A percentile compares a stretch with the other conserved stretches of the same genome.
These are phyloP conservation scores for Heterocephalus glaber DNA, from an alignment of 2,113 vertebrate genomes.

Conservation along the genomic window DNA sequence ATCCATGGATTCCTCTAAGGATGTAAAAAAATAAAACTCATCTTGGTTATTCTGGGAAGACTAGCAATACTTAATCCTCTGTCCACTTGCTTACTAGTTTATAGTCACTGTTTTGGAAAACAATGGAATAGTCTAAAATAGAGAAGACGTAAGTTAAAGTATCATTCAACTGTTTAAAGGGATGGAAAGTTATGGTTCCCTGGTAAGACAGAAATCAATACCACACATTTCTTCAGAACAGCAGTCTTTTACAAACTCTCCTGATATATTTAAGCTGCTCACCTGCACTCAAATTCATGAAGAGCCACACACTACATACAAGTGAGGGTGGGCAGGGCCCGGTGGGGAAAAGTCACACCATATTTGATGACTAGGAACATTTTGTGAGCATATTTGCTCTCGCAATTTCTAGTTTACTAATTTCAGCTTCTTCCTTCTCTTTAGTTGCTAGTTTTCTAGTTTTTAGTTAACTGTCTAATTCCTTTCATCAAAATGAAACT, in stretches of 20 bases:
- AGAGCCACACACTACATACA: not conserved
- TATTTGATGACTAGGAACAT: not conserved
- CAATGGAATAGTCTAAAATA: constrained; percentile 43
- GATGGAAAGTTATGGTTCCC: not conserved
- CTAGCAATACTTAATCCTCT: constrained; percentile 56
- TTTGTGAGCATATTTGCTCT: not conserved
- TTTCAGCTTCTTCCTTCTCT: not conserved
- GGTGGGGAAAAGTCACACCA: not conserved
- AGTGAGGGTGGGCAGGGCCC: not conserved
- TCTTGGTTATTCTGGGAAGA: constrained; percentile 64
- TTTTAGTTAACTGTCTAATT: constrained; percentile 21
- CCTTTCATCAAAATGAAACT: not conserved
- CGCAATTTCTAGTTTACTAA: not conserved
- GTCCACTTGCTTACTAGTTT: constrained; percentile 60
- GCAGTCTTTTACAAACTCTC: not conserved
- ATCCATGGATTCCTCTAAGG: not conserved
- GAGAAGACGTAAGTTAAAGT: not conserved
- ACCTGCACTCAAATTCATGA: not conserved
- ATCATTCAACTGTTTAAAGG: constrained; percentile 41
- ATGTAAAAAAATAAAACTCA: constrained; percentile 56
- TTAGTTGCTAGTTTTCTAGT: not conserved
- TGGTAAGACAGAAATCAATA: constrained; percentile 51
- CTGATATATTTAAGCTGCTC: not conserved
- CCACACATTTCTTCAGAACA: constrained; percentile 25
- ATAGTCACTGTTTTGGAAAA: constrained; percentile 71